These are phyloP conservation scores for Motacilla alba DNA, from an alignment of 2,113 vertebrate genomes.

Conservation along the genomic window DNA sequence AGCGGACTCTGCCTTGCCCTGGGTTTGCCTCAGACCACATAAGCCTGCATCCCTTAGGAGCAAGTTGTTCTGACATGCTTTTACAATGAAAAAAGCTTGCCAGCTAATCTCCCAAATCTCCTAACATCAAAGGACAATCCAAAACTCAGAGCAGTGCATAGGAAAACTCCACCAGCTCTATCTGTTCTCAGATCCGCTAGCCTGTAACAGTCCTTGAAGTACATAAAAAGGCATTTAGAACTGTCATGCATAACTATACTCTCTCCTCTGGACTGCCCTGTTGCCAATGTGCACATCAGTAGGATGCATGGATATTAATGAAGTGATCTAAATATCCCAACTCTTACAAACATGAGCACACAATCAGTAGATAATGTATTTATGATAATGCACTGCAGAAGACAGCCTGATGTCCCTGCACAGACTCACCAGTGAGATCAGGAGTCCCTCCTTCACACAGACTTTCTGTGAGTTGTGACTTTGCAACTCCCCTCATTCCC, in stretches of 20 bases:
- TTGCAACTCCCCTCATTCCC: not conserved
- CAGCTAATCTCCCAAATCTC: not conserved
- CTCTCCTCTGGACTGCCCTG: not conserved
- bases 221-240: not conserved
- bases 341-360: not conserved
- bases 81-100: not conserved
- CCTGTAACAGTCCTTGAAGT: not conserved
- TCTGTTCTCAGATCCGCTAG: not conserved
- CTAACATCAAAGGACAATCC: not conserved
- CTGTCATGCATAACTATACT: not conserved
- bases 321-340: not conserved
- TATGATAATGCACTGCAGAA: not conserved
- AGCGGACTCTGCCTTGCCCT: not conserved
- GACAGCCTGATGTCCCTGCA: not conserved
- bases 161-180: not conserved
- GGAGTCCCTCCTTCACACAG: not conserved
- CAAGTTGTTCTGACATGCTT: not conserved
- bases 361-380: not conserved
- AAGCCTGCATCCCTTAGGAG: not conserved
- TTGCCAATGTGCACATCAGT: accelerated
- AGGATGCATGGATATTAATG: not conserved
- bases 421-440: not conserved
- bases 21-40: not conserved
- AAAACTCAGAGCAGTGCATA: not conserved
- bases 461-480: not conserved